Evolutionary conservation across 2,113 vertebrate genomes (phyloP).

Genomic region (Noctilio leporinus): DNA sequence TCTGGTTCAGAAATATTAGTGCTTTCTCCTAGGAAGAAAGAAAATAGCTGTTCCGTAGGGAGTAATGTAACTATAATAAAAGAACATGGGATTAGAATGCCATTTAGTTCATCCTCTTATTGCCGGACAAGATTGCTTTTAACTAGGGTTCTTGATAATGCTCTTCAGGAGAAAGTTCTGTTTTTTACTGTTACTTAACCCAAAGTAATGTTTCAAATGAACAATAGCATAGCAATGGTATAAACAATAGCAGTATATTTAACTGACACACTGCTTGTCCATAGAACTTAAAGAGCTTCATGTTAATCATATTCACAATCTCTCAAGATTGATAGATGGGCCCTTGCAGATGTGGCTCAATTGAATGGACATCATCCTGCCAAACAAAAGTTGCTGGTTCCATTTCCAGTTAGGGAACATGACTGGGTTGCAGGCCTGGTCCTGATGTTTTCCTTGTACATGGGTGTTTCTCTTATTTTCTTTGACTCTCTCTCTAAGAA

Average conservation of each 20-base stretch:
- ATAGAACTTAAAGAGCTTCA: neutral
- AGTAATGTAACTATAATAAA: neutral
- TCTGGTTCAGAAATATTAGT: neutral
- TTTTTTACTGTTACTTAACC: neutral
- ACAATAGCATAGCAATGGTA: neutral
- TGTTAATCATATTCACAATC: neutral
- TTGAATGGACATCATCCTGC: too few species aligned
- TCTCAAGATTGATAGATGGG: neutral
- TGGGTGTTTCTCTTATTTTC: too few species aligned
- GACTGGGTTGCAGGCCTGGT: too few species aligned
- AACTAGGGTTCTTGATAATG: neutral
- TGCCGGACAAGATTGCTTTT: neutral
- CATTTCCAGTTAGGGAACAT: too few species aligned
- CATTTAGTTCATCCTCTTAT: neutral
- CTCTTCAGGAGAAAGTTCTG: neutral
- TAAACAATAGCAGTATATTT: neutral
- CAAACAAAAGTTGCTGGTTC: too few species aligned
- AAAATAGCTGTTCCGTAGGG: neutral
- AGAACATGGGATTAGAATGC: neutral
- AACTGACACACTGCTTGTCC: neutral
- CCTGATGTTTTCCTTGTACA: too few species aligned
- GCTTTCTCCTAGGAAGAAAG: neutral
- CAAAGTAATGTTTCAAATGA: neutral
- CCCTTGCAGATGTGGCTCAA: too few species aligned
- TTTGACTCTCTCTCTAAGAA: too few species aligned